A percentile compares a stretch with the other conserved stretches of the same genome.
Conservation (phyloP, 2,888 invertebrate species). For the Aelia acuminata region DNA sequence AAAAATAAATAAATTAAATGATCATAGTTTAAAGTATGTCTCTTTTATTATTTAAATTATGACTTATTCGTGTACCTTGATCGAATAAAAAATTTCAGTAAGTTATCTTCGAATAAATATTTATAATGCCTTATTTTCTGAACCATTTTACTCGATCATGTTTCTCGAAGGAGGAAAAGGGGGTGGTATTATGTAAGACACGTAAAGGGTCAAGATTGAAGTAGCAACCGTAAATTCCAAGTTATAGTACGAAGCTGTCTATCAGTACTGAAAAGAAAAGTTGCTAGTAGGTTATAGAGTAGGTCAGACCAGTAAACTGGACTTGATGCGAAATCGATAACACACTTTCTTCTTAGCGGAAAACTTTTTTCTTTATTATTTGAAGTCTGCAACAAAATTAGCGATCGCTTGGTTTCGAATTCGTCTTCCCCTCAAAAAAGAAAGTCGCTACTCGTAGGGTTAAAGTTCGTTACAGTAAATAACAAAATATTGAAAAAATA, state of each 20-base stretch:
- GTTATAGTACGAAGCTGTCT: neutral
- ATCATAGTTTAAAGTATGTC: too few relatives aligned
- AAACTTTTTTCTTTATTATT: constrained; percentile 1
- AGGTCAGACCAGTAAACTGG: constrained; percentile 31
- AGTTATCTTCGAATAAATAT: neutral
- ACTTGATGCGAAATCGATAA: constrained; percentile 24
- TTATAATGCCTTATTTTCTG: neutral
- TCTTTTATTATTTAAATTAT: too few relatives aligned
- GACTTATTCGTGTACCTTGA: too few relatives aligned
- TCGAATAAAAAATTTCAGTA: too few relatives aligned
- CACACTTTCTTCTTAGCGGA: constrained; percentile 26
- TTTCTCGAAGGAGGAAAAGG: neutral
- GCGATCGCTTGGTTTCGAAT: neutral
- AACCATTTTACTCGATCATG: neutral
- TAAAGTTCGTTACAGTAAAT: too few relatives aligned
- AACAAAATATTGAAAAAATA: too few relatives aligned
- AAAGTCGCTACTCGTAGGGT: too few relatives aligned
- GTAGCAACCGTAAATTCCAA: neutral
- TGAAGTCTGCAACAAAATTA: neutral
- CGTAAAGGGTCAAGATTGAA: neutral
- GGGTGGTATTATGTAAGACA: neutral
- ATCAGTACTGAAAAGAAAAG: neutral
- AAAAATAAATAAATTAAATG: too few relatives aligned
- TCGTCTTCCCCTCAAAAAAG: neutral
- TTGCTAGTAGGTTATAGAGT: neutral